Percentiles rank a stretch among this genome's conserved stretches.
Conservation (phyloP, 2,113 vertebrate species). For the Prunella fulvescens region DNA sequence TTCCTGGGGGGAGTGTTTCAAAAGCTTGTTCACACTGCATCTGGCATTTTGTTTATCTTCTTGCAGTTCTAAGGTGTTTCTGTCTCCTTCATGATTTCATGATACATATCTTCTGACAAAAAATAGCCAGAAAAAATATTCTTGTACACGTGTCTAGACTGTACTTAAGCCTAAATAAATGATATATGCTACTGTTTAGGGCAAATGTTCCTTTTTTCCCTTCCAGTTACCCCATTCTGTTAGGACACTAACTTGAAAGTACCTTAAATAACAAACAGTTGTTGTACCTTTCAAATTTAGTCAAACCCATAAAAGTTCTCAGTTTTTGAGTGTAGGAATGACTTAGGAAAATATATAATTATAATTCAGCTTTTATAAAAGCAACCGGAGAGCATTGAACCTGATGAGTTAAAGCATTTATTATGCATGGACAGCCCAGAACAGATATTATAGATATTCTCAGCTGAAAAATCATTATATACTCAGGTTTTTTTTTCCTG, state of each 20-base stretch:
- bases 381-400: not conserved
- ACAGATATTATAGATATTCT: not conserved
- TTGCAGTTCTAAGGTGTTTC: not conserved
- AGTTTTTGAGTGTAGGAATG: not conserved
- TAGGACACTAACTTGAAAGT: not conserved
- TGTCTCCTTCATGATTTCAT: not conserved
- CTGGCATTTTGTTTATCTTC: conserved; percentile 16
- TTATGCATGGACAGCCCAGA: not conserved
- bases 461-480: not conserved
- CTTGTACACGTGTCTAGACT: not conserved
- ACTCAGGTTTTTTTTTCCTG: not conserved
- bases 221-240: not conserved
- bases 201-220: not conserved
- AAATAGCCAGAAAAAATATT: conserved; percentile 7
- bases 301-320: not conserved
- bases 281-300: not conserved
- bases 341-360: not conserved
- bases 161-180: not conserved
- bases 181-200: not conserved
- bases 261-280: not conserved
- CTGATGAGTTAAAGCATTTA: not conserved
- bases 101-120: not conserved
- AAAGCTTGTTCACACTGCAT: not conserved
- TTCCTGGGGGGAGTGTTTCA: not conserved
- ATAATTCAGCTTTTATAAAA: not conserved